These are phyloP conservation scores for Myrmecobius fasciatus DNA, from an alignment of 2,113 vertebrate species.

Conservation along the genomic window DNA sequence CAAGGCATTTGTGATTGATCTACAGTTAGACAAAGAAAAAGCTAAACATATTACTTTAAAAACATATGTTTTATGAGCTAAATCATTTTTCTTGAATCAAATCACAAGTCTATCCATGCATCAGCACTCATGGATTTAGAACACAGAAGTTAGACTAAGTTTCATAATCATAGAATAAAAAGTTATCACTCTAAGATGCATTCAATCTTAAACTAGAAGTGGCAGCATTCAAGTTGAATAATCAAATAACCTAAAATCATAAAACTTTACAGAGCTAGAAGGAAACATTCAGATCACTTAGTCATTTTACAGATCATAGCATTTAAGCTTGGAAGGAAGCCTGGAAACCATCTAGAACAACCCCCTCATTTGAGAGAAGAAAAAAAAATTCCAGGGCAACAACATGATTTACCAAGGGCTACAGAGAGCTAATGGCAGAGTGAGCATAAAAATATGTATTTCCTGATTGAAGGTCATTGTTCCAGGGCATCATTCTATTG, in stretches of 20 bases:
- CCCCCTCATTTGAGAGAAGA: neutral
- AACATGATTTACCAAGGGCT: neutral
- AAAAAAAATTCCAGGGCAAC: neutral
- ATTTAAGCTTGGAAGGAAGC: neutral
- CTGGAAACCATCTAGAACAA: neutral
- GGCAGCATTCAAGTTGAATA: neutral
- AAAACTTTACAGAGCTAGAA: neutral
- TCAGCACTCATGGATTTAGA: neutral
- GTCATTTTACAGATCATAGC: neutral
- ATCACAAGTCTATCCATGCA: neutral
- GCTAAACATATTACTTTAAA: neutral
- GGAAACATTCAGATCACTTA: neutral
- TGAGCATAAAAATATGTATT: neutral
- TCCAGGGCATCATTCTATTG: conserved; percentile 15
- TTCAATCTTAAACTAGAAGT: neutral
- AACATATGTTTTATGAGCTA: neutral
- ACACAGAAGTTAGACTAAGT: neutral
- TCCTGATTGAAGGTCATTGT: neutral
- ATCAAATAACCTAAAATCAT: neutral
- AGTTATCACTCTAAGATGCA: conserved; percentile 3
- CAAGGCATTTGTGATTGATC: neutral
- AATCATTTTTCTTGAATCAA: neutral
- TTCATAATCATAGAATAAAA: conserved; percentile 23
- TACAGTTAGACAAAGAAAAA: neutral
- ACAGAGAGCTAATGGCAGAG: neutral